Evolutionary conservation across 2,888 invertebrate genomes (phyloP), one percentile per base, ranked within the genome.

Genomic region (Eurois occulta): DNA sequence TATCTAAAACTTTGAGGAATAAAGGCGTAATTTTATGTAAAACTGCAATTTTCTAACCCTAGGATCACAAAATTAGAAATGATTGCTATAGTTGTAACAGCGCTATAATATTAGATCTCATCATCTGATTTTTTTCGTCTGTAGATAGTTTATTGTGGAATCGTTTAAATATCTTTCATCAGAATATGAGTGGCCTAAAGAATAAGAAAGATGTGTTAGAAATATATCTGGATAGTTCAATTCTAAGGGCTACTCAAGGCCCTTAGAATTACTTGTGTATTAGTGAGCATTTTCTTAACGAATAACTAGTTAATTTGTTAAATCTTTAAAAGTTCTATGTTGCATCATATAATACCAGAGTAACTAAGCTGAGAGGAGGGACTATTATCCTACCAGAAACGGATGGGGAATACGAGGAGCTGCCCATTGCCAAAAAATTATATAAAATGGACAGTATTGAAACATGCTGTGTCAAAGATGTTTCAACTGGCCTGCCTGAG

Each of bases 131-230:
- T n/a, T n/a, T n/a, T n/a, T n/a, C n/a, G 21, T 48, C 48, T 48
- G 24, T 10, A 52, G 52, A 52, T n/a, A 52, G n/a, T n/a, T n/a
- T 11, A n/a, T 11, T n/a, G 10, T n/a, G 10, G 11, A 52, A 52
- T 52, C 3, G 52, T n/a, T 52, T 52, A 52, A n/a, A 52, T 11
- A 52, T 52, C 24, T 52, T 52, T 11, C 52, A 52, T 52, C 78
- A 74, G 62, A 78, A 78, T 43, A 41, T 78, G 41, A 75, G 78
- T 55, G 78, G 74, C 24, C n/a, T 78, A 52, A 78, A 74, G 32
- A 78, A 78, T 43, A 75, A 71, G 35, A 69, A 71, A 60, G 70
- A 78, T 70, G 52, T 21, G 2, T 74, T 78, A 24, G 77, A 77
- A 65, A 24, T 78, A 18, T 78, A 78, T 32, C n/a, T 75, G 38